Base-by-base conservation (phyloP, 2,797 vertebrate species). In the Brachyrhaphis roseni region DNA sequence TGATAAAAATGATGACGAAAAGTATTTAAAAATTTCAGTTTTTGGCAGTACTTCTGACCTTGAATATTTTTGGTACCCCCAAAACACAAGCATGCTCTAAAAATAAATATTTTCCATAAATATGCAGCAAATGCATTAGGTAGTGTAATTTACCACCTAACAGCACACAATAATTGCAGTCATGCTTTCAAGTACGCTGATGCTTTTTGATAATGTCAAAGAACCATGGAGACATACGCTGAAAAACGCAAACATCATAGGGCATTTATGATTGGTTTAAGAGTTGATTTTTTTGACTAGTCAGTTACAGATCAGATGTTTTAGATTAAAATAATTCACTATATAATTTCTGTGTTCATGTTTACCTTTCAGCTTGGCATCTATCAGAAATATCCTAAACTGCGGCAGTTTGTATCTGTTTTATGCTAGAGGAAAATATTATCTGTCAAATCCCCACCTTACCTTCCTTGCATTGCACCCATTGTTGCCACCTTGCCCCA, bases 401-500 rank as follows among this genome's bases (percentile, higher is more conserved):
- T 49, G 2, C n/a, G 34, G 28, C n/a, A 26, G 11, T 72, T 34
- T n/a, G 39, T 72, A 13, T 57, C 43, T 1, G 18, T 34, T 28
- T 47, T 31, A 26, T 45, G 16, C n/a, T 12, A 13, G 15, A 53
- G 72, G 5, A 41, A 75, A 66, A 26, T 53, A 51, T 4, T 39
- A 26, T 51, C 18, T 81, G 31, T 71, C 31, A 47, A 81, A 57
- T 71, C 45, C 23, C 76, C 47, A 62, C 18, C 26, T 15, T n/a
- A 2, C 18, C 49, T 45, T 66, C 62, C 49, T n/a, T 74, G 1
- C 64, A 77, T 28, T 77, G 16, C 77, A 59, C 57, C 84, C 76
- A 45, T 73, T 64, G 28, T 64, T 72, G 74, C 79, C 79, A 51
- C 71, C 51, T 23, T 73, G 79, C 90, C 88, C 47, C 73, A 43